Conservation (phyloP, 2,113 vertebrate genomes). For the Naja naja region DNA sequence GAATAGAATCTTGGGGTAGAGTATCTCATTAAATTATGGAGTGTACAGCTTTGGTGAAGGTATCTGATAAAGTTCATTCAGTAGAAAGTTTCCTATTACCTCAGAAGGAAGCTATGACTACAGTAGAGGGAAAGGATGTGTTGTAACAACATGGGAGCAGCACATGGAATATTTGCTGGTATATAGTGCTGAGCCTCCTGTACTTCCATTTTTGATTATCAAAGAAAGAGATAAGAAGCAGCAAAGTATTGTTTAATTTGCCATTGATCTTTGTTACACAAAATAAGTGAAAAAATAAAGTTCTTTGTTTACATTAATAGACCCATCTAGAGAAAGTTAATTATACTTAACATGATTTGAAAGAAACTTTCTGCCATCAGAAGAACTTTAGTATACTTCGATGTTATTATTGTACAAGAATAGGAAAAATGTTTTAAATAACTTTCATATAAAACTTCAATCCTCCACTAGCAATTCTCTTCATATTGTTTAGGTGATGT, state of each 20-base stretch:
- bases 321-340: not conserved
- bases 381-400: not conserved
- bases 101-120: not conserved
- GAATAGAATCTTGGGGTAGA: not conserved
- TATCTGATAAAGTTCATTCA: not conserved
- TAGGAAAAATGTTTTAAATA: not conserved
- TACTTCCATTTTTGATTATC: not conserved
- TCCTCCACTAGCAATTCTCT: not conserved
- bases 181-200: not conserved
- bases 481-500: constrained; percentile 30
- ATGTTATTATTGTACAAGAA: not conserved
- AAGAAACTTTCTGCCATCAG: not conserved
- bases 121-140: not conserved
- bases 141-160: not conserved
- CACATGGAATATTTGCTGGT: not conserved
- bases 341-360: not conserved
- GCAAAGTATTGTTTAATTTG: not conserved
- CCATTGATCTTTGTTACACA: not conserved
- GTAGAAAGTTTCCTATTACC: not conserved
- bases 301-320: not conserved
- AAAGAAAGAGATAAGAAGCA: not conserved
- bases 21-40: not conserved
- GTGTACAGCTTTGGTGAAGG: not conserved
- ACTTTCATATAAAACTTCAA: not conserved
- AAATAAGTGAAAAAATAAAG: not conserved